Conservation (phyloP, 2,797 vertebrate species). For the Spinus pinus region DNA sequence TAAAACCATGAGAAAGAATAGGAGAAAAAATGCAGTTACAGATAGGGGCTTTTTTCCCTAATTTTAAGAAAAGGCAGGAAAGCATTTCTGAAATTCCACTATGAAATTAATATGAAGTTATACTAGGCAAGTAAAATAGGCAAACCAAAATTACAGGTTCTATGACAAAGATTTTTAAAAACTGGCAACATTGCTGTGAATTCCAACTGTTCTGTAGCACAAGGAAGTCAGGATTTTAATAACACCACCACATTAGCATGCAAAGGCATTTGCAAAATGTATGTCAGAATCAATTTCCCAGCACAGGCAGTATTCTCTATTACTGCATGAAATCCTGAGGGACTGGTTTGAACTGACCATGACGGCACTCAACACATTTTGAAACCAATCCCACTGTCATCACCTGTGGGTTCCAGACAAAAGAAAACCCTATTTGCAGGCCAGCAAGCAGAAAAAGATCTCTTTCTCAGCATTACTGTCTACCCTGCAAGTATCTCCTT, state of each 20-base stretch:
- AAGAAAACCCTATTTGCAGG: neutral
- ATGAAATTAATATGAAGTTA: neutral
- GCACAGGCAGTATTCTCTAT: neutral
- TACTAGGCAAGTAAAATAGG: neutral
- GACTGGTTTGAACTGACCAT: conserved; percentile 10
- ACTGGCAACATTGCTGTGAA: neutral
- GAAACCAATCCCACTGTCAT: neutral
- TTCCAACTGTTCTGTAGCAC: neutral
- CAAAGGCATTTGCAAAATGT: conserved; percentile 23
- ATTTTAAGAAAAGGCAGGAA: neutral
- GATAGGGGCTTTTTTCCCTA: fast-evolving
- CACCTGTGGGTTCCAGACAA: neutral
- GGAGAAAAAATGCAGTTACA: neutral
- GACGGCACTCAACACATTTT: neutral
- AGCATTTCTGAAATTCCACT: neutral
- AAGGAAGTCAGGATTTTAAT: neutral
- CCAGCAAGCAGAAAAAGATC: neutral
- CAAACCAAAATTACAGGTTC: neutral
- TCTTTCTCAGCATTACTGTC: neutral
- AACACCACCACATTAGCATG: neutral
- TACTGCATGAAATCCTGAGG: neutral
- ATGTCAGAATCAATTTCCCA: neutral
- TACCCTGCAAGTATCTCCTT: neutral
- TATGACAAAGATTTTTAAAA: neutral
- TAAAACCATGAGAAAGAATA: neutral